Conservation (phyloP, 2,888 invertebrate genomes). For the Petrolisthes cinctipes region DNA sequence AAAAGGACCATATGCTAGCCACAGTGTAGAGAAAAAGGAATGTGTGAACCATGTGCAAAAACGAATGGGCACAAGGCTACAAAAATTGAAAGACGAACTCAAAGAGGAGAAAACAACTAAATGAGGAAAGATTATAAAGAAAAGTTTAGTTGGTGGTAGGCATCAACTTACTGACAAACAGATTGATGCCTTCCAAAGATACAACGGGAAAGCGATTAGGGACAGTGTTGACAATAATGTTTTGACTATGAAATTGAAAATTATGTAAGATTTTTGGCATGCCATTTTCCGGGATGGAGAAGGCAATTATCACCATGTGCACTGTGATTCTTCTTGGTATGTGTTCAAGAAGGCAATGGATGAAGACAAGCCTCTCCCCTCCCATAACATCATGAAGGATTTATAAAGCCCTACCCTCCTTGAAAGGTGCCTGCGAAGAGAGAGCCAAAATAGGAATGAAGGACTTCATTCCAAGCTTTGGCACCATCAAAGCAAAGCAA, state of each 20-base stretch:
- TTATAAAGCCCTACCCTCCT: slow-evolving; percentile 30
- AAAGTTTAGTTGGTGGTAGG: slow-evolving; percentile 37
- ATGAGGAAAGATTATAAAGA: slow-evolving; percentile 7
- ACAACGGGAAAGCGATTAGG: slow-evolving; percentile 28
- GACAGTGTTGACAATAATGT: slow-evolving; percentile 24
- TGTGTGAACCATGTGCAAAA: slow-evolving; percentile 40
- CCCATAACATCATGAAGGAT: slow-evolving; percentile 18
- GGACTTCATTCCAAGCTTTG: slow-evolving; percentile 18
- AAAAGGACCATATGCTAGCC: slow-evolving; percentile 8
- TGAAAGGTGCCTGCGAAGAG: slow-evolving; percentile 29
- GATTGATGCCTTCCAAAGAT: slow-evolving; percentile 27
- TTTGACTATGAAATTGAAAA: neutral
- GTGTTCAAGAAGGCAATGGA: slow-evolving; percentile 11
- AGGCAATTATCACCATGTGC: slow-evolving; percentile 6
- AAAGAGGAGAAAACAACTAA: slow-evolving; percentile 32
- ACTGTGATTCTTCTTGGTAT: slow-evolving; percentile 17
- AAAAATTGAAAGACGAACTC: slow-evolving; percentile 12
- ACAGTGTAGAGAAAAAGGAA: slow-evolving; percentile 12
- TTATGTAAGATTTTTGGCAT: slow-evolving; percentile 21
- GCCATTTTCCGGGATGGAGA: slow-evolving; percentile 14
- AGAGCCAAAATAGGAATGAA: slow-evolving; percentile 24
- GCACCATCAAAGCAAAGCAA: slow-evolving; percentile 26
- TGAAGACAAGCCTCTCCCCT: slow-evolving; percentile 31
- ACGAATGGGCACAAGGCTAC: slow-evolving; percentile 33
- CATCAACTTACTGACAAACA: slow-evolving; percentile 27